Evolutionary conservation across 2,113 vertebrate genomes (phyloP), one percentile per base, ranked within the genome.

Genomic region (Stercorarius parasiticus): DNA sequence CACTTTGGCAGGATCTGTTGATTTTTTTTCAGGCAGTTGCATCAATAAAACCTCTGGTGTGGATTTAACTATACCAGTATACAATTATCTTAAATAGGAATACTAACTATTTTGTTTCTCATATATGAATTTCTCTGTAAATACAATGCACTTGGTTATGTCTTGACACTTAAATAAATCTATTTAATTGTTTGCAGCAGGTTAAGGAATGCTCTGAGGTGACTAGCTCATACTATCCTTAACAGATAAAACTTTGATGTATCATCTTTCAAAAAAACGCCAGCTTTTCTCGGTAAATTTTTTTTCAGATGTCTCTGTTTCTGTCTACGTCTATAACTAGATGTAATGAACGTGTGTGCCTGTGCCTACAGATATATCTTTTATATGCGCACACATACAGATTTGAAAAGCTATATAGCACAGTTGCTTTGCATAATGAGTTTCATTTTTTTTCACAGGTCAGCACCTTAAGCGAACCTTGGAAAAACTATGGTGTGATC

Each of bases 401-500:
- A 72, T 89, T 85, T 70, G 64, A 79, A 91, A 87, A 94, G 58
- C 83, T 85, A 1, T 70, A 43, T 21, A 38, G 81, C 86, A 77
- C 38, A 26, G 18, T 94, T 91, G 89, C 64, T 97, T 97, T 97
- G 97, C 97, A 96, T 97, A 87, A 86, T 58, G 78, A 62, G 93
- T 97, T 95, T 95, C 87, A 50, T 82, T 88, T 97, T 40, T 96
- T 92, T 96, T 95, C 93, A 94, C 78, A 97, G 95, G 87, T 96
- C 97, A 97, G 97, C 97, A 95, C 47, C 62, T 97, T 95, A 64
- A 86, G 78, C 38, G 79, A 96, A 90, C 71, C 78, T 93, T 97
- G 97, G 96, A 97, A 97, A 97, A 97, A 96, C 38, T 87, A 17
- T 18, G 70, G 86, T 96, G 90, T 81, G 94, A 96, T 93, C 89